phyloP scores from a whole-genome alignment of 30 jellyfish, hydroid and myxozoan genomes.

The Chironex yamaguchii region DNA sequence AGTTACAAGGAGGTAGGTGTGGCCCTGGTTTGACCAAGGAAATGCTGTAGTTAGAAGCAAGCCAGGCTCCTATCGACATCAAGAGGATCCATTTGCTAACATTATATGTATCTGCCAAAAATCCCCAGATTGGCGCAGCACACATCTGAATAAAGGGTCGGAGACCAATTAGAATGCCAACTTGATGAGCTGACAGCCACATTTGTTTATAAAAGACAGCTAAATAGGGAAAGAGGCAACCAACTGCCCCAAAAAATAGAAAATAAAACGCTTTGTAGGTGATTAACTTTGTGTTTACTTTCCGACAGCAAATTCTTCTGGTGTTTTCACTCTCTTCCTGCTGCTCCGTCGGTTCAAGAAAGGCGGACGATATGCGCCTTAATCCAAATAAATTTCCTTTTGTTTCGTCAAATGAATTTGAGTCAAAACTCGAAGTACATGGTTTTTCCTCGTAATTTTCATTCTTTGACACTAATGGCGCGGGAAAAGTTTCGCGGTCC shows the following conservation, averaged over 20 bases:
- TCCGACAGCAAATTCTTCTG: slow-evolving; percentile 58
- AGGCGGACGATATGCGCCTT: background rate
- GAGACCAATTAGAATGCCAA: slow-evolving; percentile 91
- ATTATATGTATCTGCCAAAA: slow-evolving; percentile 92
- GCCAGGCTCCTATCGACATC: slow-evolving; percentile 95
- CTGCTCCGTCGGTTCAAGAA: background rate
- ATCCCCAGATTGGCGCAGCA: slow-evolving; percentile 98
- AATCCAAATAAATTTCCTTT: background rate
- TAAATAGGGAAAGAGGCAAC: slow-evolving; percentile 92
- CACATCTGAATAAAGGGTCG: slow-evolving; percentile 98
- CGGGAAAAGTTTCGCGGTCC: background rate
- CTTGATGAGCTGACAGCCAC: slow-evolving; percentile 96
- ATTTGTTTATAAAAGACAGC: slow-evolving; percentile 96
- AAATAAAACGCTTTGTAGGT: slow-evolving; percentile 84
- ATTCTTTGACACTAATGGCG: background rate
- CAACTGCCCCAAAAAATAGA: slow-evolving; percentile 95
- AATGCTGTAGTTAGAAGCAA: slow-evolving; percentile 88
- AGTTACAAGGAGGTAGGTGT: slow-evolving; percentile 76
- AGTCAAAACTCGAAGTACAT: background rate
- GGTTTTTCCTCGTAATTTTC: background rate
- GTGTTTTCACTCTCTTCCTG: background rate
- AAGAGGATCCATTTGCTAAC: slow-evolving; percentile 80
- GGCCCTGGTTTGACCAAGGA: slow-evolving; percentile 81
- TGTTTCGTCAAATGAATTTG: background rate
- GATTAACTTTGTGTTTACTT: slow-evolving; percentile 60